These are phyloP conservation scores for Barnardius zonarius DNA, from an alignment of 2,113 vertebrate species.

Conservation along the genomic window DNA sequence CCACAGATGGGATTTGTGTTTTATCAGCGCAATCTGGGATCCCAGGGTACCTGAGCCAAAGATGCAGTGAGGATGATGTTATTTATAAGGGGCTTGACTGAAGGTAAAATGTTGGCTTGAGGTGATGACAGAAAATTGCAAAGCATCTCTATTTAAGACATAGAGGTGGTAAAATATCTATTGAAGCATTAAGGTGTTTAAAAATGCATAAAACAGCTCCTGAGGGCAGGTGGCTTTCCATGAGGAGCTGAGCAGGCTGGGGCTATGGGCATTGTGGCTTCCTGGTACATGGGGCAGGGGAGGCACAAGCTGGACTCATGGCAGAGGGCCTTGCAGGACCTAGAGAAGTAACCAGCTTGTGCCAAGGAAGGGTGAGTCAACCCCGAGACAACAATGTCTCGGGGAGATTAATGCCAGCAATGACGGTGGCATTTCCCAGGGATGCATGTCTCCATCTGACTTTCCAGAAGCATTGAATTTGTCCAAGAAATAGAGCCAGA, in stretches of 20 bases:
- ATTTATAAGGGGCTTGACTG: background rate
- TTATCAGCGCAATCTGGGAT: background rate
- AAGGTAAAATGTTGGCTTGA: background rate
- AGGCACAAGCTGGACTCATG: background rate
- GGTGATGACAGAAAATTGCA: background rate
- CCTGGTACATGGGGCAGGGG: accelerated
- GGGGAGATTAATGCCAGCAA: background rate
- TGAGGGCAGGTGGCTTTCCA: background rate
- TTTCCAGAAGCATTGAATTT: background rate
- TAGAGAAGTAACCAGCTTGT: background rate
- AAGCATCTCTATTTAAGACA: background rate
- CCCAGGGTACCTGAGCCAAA: background rate
- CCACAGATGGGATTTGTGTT: background rate
- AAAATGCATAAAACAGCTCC: background rate
- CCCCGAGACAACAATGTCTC: accelerated
- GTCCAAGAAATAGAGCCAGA: background rate
- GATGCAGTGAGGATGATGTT: background rate
- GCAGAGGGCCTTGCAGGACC: background rate
- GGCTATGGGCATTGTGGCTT: background rate
- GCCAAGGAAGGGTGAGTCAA: background rate
- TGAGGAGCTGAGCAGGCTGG: background rate
- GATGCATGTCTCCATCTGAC: background rate
- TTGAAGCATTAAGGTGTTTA: background rate
- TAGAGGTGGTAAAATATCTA: background rate
- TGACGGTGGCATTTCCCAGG: background rate